These are phyloP conservation scores for Cacatua alba DNA, from an alignment of 2,113 vertebrate genomes.

Conservation along the genomic window DNA sequence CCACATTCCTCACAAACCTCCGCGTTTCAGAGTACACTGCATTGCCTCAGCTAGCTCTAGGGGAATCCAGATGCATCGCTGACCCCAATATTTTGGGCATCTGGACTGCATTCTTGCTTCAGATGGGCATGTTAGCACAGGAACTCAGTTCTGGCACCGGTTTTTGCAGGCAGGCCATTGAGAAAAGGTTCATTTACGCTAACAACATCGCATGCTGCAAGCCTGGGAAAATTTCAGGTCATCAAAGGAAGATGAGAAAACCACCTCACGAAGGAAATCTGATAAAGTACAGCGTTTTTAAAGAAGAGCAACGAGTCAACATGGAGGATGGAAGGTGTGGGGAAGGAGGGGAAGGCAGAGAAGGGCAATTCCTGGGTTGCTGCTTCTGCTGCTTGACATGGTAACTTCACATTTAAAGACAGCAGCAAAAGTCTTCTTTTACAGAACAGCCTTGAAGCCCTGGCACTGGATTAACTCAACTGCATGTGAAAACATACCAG, in stretches of 20 bases:
- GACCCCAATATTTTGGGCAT: constrained; percentile 40
- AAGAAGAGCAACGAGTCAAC: not conserved
- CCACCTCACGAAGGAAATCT: not conserved
- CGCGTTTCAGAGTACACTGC: not conserved
- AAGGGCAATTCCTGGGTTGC: not conserved
- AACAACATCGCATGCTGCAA: not conserved
- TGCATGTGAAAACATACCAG: not conserved
- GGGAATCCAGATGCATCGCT: not conserved
- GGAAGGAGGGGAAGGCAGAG: not conserved
- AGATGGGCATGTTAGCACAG: constrained; percentile 15
- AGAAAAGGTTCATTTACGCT: not conserved
- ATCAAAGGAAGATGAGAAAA: constrained; percentile 32
- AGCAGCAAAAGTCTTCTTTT: not conserved
- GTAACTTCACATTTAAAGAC: not conserved
- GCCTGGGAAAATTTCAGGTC: constrained; percentile 33
- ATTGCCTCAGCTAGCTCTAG: not conserved
- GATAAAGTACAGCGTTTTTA: not conserved
- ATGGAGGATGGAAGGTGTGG: constrained; percentile 1
- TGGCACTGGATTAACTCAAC: not conserved
- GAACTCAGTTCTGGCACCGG: not conserved
- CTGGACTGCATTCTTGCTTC: constrained; percentile 26
- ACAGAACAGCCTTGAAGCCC: not conserved
- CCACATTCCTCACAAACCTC: constrained; percentile 49
- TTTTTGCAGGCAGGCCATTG: not conserved
- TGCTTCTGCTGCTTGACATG: not conserved